Evolutionary conservation across 1,140 invertebrate genomes (phyloP), one percentile per base, ranked within the genome.

Genomic region (Neodiprion fabricii): DNA sequence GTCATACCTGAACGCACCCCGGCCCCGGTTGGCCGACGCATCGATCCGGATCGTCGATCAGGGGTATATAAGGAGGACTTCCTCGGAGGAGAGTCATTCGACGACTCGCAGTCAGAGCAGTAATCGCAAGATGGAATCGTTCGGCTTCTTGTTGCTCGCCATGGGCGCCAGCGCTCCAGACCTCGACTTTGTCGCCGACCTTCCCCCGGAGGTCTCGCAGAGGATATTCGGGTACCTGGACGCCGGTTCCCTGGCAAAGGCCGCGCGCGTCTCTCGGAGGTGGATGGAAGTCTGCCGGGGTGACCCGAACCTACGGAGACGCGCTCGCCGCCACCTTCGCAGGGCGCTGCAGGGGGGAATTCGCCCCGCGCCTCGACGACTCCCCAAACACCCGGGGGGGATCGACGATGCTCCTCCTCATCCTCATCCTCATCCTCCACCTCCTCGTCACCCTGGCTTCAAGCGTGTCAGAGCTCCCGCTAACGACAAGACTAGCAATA

Each of bases 201-300:
- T 79, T 11, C 76, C 76, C 7, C 4, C 47, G 1, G 70, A 79
- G 68, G 40, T 79, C 5, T 70, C 70, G 4, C 70, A 75, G 0
- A 1, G 74, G 14, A 77, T 79, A 23, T 28, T 79, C 7, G 66
- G 72, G 14, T 67, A 71, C 49, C 67, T 79, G 14, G 76, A 77
- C 17, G 9, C 71, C 21, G 48, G 69, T 9, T 66, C 78, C 8
- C 9, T 77, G 0, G n/a, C 75, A 28, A 9, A 8, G 1, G 61
- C 9, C 0, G 7, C 74, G 1, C 70, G 61, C 17, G 76, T 77
- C 8, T 77, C 72, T 2, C 0, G n/a, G 0, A 69, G 12, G 0
- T 79, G 76, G 76, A 0, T 72, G 10, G 0, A 1, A 10, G 17
- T 74, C 17, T 77, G 78, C 21, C 70, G 17, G 5, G 70, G 49